Percentiles rank a stretch among this genome's conserved stretches.
Evolutionary conservation across 2,888 invertebrate species (phyloP).

Genomic region (Caenorhabditis sp.): DNA sequence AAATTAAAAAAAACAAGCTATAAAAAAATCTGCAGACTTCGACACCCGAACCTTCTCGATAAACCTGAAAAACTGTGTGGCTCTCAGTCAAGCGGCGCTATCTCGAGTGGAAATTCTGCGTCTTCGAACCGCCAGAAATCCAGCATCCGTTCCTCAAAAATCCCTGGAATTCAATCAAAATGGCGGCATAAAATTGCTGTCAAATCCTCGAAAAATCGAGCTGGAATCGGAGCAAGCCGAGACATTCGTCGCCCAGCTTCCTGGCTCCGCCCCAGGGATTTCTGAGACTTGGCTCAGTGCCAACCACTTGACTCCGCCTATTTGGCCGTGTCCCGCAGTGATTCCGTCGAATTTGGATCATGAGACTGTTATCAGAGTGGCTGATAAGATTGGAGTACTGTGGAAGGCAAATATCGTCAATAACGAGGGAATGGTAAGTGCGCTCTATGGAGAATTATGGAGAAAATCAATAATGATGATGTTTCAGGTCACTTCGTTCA

Average conservation of each 20-base stretch:
- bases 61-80: conserved; percentile 62
- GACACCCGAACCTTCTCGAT: conserved; percentile 64
- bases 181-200: conserved; percentile 28
- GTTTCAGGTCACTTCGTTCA: conserved; percentile 59
- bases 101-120: conserved; percentile 68
- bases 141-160: neutral
- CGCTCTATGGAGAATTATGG: too few species aligned
- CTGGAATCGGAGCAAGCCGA: conserved; percentile 60
- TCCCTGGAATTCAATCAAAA: neutral
- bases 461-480: neutral
- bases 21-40: conserved; percentile 59
- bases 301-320: conserved; percentile 23
- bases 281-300: conserved; percentile 19
- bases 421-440: conserved; percentile 70
- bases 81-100: conserved; percentile 66
- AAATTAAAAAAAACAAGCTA: too few species aligned
- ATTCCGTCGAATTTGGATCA: conserved; percentile 13
- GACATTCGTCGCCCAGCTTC: conserved; percentile 26
- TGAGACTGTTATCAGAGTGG: conserved; percentile 29
- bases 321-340: conserved; percentile 62
- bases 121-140: conserved; percentile 50
- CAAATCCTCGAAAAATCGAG: conserved; percentile 25
- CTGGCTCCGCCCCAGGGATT: neutral
- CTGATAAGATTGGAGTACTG: conserved; percentile 67
- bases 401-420: conserved; percentile 77